Conservation (phyloP, 2,113 vertebrate genomes). For the Halichoeres trimaculatus region DNA sequence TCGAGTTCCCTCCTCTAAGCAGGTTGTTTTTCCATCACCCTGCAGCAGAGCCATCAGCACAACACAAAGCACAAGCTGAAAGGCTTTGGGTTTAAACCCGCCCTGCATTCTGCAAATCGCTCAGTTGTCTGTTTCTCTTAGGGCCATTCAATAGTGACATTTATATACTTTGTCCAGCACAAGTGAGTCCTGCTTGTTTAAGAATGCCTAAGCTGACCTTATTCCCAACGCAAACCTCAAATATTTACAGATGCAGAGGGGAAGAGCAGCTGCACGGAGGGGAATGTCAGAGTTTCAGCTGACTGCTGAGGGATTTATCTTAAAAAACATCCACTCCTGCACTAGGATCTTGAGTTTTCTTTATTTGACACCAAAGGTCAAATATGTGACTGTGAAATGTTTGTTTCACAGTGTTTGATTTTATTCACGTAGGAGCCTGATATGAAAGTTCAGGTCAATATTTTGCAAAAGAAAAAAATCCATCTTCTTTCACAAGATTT, state of each 20-base stretch:
- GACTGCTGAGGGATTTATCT: slow-evolving; percentile 11
- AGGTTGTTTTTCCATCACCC: slow-evolving; percentile 38
- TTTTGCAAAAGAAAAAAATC: not conserved
- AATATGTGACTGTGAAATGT: slow-evolving; percentile 9
- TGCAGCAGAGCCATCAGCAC: slow-evolving; percentile 32
- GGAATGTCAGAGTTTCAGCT: slow-evolving; percentile 6
- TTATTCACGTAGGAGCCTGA: not conserved
- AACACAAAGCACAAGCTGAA: slow-evolving; percentile 52
- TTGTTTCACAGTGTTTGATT: not conserved
- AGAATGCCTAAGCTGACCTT: slow-evolving; percentile 68
- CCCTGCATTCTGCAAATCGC: slow-evolving; percentile 60
- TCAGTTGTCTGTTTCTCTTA: slow-evolving; percentile 63
- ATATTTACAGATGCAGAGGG: slow-evolving; percentile 80
- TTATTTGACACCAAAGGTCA: not conserved
- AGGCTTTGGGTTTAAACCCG: slow-evolving; percentile 48
- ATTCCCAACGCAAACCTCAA: slow-evolving; percentile 79
- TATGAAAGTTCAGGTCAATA: slow-evolving; percentile 5
- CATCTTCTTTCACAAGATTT: not conserved
- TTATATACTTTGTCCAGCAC: slow-evolving; percentile 67
- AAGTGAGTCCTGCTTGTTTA: slow-evolving; percentile 59
- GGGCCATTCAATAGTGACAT: slow-evolving; percentile 49
- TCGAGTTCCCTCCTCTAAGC: not conserved
- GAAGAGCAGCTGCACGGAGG: slow-evolving; percentile 6
- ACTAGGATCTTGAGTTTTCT: not conserved
- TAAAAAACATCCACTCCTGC: not conserved